phyloP scores from a whole-genome alignment of 2,888 invertebrate genomes.

The Trichopria drosophilae region DNA sequence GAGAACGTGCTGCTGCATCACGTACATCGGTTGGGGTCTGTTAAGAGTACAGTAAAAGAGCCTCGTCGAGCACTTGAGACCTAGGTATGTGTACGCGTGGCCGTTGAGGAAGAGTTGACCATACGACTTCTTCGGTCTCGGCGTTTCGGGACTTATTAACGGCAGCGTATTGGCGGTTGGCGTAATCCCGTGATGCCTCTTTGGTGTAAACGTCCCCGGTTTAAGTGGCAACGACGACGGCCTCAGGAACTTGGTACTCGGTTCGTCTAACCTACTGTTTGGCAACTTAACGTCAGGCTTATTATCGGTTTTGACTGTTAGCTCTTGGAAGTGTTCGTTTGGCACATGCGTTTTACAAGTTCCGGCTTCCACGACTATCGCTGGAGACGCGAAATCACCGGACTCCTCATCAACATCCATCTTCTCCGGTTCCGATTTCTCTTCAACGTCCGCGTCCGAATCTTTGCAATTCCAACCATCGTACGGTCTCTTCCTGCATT shows the following conservation, averaged over 20 bases:
- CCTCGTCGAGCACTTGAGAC: conserved; percentile 86
- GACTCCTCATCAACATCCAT: too few species aligned
- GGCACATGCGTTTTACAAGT: conserved; percentile 43
- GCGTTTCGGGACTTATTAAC: conserved; percentile 88
- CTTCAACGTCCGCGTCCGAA: too few species aligned
- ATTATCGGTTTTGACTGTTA: conserved; percentile 33
- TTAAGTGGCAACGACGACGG: conserved; percentile 83
- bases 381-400: too few species aligned
- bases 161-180: conserved; percentile 81
- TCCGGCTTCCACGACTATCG: too few species aligned
- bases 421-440: too few species aligned
- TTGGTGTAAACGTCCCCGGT: conserved; percentile 80
- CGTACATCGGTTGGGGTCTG: conserved; percentile 92
- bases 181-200: conserved; percentile 79
- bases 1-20: conserved; percentile 83
- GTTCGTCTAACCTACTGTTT: conserved; percentile 48
- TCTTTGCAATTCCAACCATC: too few species aligned
- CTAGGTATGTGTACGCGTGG: conserved; percentile 88
- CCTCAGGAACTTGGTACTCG: conserved; percentile 71
- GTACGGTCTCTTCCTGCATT: conserved; percentile 42
- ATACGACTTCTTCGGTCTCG: conserved; percentile 85
- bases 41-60: conserved; percentile 92
- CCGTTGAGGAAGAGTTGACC: conserved; percentile 88
- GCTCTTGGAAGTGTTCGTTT: conserved; percentile 38
- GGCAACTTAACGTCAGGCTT: conserved; percentile 35